Conservation (phyloP, 2,888 invertebrate species). For the Pardosa pseudoannulata region DNA sequence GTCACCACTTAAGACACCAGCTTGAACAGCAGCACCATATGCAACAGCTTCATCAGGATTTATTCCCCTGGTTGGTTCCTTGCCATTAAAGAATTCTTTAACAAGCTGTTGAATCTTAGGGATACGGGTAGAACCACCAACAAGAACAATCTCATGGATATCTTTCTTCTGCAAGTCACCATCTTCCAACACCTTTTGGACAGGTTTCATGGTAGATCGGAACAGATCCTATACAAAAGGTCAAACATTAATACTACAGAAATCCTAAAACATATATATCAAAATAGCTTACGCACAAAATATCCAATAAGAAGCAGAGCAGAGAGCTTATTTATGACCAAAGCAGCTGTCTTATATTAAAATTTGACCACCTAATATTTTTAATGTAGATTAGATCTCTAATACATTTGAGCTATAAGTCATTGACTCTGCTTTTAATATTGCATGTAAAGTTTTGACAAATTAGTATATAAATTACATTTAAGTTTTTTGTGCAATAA, state of each 20-base stretch:
- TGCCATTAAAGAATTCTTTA: constrained; percentile 91
- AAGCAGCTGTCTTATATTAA: too few species aligned
- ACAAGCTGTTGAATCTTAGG: constrained; percentile 90
- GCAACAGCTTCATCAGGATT: constrained; percentile 99
- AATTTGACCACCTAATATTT: too few species aligned
- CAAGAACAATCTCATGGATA: constrained; percentile 98
- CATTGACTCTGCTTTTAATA: too few species aligned
- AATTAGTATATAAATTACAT: too few species aligned
- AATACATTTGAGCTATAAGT: too few species aligned
- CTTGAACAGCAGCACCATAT: constrained; percentile 98
- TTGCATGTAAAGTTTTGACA: too few species aligned
- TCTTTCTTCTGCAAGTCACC: constrained; percentile 99
- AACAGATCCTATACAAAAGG: constrained; percentile 79
- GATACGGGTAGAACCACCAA: constrained; percentile 99
- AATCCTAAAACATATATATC: background rate
- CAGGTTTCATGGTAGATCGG: constrained; percentile 94
- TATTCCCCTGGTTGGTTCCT: constrained; percentile 98
- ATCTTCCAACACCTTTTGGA: constrained; percentile 97
- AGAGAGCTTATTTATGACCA: too few species aligned
- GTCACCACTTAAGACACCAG: constrained; percentile 97
- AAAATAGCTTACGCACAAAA: constrained; percentile 22
- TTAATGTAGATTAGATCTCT: too few species aligned
- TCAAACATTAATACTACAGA: background rate
- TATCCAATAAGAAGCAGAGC: too few species aligned
- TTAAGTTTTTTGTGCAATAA: too few species aligned